phyloP scores from a whole-genome alignment of 2,113 vertebrate genomes.

The Hippopotamus amphibius region DNA sequence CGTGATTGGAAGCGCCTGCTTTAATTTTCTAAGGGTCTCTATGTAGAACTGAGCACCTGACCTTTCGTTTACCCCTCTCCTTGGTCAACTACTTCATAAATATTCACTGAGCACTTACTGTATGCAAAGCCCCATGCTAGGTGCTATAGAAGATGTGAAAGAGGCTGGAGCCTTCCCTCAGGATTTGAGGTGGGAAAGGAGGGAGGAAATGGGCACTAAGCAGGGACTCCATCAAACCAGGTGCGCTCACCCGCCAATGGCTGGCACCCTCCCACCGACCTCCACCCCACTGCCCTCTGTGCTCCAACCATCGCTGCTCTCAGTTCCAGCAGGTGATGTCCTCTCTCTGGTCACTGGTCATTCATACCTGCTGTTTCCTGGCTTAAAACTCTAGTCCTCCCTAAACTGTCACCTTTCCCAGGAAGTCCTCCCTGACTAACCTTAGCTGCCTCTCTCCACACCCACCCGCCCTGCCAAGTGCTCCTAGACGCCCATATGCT shows the following conservation, averaged over 20 bases:
- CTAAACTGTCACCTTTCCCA: background rate
- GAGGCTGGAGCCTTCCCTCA: background rate
- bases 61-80: background rate
- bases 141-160: background rate
- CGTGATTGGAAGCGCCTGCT: background rate
- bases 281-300: background rate
- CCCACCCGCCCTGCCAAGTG: background rate
- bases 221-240: too few species aligned
- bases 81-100: background rate
- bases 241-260: accelerated
- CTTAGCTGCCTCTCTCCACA: background rate
- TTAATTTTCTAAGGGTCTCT: constrained; percentile 39
- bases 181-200: background rate
- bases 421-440: background rate
- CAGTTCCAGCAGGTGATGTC: background rate
- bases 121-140: background rate
- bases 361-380: background rate
- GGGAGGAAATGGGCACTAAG: background rate
- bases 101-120: background rate
- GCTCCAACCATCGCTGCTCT: background rate
- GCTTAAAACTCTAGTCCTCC: background rate
- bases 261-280: background rate
- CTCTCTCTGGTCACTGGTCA: background rate
- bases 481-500: background rate
- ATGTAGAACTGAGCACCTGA: background rate